Evolutionary conservation across 2,113 vertebrate species (phyloP).

Genomic region (Clarias gariepinus): DNA sequence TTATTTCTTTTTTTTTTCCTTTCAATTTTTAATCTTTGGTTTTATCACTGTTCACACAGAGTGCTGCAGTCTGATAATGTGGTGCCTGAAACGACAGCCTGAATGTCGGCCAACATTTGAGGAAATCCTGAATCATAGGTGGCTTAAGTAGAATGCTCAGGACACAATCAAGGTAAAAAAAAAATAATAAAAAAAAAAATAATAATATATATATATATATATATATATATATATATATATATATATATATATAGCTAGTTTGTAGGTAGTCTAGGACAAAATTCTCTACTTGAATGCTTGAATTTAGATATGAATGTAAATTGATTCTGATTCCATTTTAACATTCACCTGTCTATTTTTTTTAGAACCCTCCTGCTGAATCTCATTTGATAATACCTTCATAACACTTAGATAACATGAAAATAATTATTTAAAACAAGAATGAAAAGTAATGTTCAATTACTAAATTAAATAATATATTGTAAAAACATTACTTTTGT

Average conservation of each 20-base stretch:
- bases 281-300: neutral
- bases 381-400: too few species aligned
- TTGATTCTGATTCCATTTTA: neutral
- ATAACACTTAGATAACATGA: too few species aligned
- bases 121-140: neutral
- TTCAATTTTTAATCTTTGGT: neutral
- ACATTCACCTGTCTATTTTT: too few species aligned
- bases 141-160: neutral
- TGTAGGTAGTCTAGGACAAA: neutral
- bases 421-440: too few species aligned
- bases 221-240: too few species aligned
- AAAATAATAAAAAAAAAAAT: too few species aligned
- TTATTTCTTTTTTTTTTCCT: neutral
- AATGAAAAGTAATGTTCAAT: too few species aligned
- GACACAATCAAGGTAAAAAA: neutral
- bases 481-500: too few species aligned
- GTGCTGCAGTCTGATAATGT: neutral
- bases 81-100: neutral
- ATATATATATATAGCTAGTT: too few species aligned
- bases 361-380: too few species aligned
- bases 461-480: too few species aligned
- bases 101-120: neutral
- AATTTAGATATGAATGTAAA: neutral
- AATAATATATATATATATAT: too few species aligned
- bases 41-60: neutral